Evolutionary conservation across 2,797 vertebrate species (phyloP), one percentile per base, ranked within the genome.

Genomic region (Novumbra hubbsi): DNA sequence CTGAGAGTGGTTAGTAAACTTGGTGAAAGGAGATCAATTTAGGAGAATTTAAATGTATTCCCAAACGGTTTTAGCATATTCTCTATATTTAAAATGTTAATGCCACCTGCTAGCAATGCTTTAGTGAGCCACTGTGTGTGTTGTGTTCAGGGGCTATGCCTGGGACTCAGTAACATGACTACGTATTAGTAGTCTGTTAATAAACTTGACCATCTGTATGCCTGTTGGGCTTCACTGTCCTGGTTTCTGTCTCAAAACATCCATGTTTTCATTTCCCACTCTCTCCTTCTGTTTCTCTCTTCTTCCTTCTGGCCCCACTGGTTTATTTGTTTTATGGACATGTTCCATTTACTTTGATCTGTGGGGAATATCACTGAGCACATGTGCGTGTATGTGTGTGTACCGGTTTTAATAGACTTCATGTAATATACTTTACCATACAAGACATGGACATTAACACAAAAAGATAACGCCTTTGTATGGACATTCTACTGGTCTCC

Each of bases 31-130:
- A 52, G 50, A 52, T 50, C 1, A 6, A 52, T 19, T 17, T 52
- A 82, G 63, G 75, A 68, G 66, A 73, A 76, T 76, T 75, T 28
- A 21, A n/a, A 67, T 24, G 19, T 41, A 38, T n/a, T 69, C 15
- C 24, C 21, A 49, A 11, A 34, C 32, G 32, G 72, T 70, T 78
- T 89, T 86, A 86, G 86, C 76, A 87, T 90, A 82, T 85, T 86
- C 85, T 82, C 68, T 78, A 81, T 83, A 65, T 89, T 81, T 89
- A 77, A 91, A 85, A 88, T 81, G 76, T 86, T 89, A 89, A 90
- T 84, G 73, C 78, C 82, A 90, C 84, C 88, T 89, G 86, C 78
- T 81, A 88, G 88, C 84, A 78, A 80, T 74, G 73, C 71, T 79
- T 71, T 27, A 71, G 55, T 63, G 17, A 68, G 3, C 30, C 24